These are phyloP conservation scores for Tapirus terrestris DNA, from an alignment of 2,113 vertebrate genomes.

Conservation along the genomic window DNA sequence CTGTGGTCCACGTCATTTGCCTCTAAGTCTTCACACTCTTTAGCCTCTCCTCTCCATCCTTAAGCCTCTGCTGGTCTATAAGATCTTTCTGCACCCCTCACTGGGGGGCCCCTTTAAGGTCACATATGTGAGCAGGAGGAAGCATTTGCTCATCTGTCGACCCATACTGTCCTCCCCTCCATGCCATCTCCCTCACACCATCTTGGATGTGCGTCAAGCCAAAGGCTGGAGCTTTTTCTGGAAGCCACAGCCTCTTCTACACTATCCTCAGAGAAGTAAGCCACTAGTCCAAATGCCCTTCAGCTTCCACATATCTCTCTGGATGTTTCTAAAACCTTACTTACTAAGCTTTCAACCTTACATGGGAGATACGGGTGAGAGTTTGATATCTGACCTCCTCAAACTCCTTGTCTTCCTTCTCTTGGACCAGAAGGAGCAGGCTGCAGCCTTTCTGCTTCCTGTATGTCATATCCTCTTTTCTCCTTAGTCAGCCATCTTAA, in stretches of 20 bases:
- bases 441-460: background rate
- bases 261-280: background rate
- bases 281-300: background rate
- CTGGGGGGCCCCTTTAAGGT: background rate
- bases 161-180: background rate
- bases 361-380: background rate
- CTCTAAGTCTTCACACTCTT: background rate
- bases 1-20: background rate
- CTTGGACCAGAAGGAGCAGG: background rate
- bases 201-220: background rate
- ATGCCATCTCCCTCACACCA: background rate
- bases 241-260: background rate
- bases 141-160: background rate
- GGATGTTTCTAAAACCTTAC: background rate
- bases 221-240: background rate
- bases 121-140: background rate
- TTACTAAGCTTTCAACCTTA: background rate
- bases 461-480: background rate
- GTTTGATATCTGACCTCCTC: background rate
- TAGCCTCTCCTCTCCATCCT: background rate
- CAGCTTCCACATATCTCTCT: background rate
- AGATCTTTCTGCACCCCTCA: background rate
- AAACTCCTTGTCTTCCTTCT: background rate
- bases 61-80: background rate
- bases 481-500: background rate